Evolutionary conservation across 2,113 vertebrate genomes (phyloP).

Genomic region (Salminus brasiliensis): DNA sequence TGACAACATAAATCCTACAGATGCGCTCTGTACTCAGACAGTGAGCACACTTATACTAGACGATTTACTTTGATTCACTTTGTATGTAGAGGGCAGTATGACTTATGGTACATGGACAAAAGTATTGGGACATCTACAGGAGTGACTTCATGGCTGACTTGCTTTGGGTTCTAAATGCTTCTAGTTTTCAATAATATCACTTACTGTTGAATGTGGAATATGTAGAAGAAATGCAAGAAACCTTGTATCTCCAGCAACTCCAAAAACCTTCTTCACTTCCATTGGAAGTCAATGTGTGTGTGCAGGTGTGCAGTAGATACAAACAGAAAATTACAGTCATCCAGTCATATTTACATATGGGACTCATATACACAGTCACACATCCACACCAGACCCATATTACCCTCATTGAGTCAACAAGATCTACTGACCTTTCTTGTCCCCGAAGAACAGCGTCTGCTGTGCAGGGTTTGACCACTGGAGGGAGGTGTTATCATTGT

Average conservation of each 20-base stretch:
- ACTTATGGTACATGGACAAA: no score
- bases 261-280: no score
- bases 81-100: not conserved
- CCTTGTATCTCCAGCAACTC: no score
- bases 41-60: not conserved
- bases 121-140: not conserved
- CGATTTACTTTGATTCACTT: not conserved
- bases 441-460: conserved; percentile 98
- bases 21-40: not conserved
- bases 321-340: not conserved
- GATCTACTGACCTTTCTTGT: conserved; percentile 94
- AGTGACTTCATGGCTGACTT: no score
- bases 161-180: no score
- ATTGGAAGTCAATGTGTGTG: no score
- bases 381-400: not conserved
- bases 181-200: no score
- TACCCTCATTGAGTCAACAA: no score
- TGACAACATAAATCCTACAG: no score
- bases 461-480: conserved; percentile 99
- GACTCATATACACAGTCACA: not conserved
- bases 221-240: no score
- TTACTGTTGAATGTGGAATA: no score
- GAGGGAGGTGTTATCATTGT: conserved; percentile 99
- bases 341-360: no score
- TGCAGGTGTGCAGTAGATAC: not conserved